phyloP scores from a whole-genome alignment of 2,113 vertebrate species.

The Crotalus tigris region DNA sequence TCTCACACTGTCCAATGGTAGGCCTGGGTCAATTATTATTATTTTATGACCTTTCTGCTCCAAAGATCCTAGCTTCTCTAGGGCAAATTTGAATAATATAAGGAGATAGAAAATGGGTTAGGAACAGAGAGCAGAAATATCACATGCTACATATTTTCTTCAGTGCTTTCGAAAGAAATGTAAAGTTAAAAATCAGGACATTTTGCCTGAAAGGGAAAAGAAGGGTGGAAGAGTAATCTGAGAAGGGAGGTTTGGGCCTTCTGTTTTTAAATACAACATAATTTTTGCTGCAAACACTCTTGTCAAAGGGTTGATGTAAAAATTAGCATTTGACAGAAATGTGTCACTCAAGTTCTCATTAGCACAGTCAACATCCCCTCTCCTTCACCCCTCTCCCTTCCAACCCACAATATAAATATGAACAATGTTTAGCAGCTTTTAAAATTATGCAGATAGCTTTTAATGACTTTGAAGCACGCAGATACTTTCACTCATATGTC shows the following conservation, averaged over 20 bases:
- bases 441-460: constrained; percentile 73
- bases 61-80: background rate
- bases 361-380: constrained; percentile 62
- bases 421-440: constrained; percentile 74
- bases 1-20: background rate
- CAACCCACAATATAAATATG: constrained; percentile 51
- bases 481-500: constrained; percentile 72
- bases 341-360: constrained; percentile 67
- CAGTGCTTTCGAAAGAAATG: background rate
- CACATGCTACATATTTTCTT: background rate
- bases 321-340: constrained; percentile 60
- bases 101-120: background rate
- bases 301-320: constrained; percentile 64
- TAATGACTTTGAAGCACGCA: constrained; percentile 72
- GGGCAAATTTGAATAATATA: background rate
- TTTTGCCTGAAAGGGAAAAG: constrained; percentile 34
- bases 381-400: background rate
- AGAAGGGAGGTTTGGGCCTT: constrained; percentile 55
- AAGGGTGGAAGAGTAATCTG: constrained; percentile 21
- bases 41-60: background rate
- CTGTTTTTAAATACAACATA: constrained; percentile 63
- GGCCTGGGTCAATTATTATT: background rate
- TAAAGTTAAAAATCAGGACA: background rate
- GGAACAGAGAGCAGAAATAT: background rate
- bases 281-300: constrained; percentile 65